A percentile compares a stretch with the other conserved stretches of the same genome.
Conservation (phyloP, 1,140 invertebrate species). For the Eriocheir sinensis region DNA sequence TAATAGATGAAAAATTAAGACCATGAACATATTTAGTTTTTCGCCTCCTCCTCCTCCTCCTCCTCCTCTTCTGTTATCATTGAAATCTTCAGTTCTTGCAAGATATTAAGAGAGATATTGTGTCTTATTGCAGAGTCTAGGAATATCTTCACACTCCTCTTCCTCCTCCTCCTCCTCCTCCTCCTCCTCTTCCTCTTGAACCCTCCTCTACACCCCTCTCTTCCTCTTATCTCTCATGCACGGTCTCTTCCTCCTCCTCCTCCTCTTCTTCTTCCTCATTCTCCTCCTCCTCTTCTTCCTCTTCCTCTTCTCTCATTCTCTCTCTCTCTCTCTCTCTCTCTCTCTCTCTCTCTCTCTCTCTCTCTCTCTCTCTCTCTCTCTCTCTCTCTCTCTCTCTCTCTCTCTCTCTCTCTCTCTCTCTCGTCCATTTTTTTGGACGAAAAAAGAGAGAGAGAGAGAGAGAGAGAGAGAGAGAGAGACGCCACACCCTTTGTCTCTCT, state of each 20-base stretch:
- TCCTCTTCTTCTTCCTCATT: not conserved
- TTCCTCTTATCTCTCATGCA: slow-evolving; percentile 5
- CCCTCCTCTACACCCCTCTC: not conserved
- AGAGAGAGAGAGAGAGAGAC: no score
- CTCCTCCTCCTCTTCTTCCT: not conserved
- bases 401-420: no score
- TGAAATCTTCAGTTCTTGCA: not conserved
- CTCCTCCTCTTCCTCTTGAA: not conserved
- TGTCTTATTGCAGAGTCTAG: not conserved
- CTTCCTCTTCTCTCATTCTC: not conserved
- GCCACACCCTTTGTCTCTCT: no score
- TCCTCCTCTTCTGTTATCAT: no score
- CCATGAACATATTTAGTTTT: no score
- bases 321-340: not conserved
- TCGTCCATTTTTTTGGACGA: no score
- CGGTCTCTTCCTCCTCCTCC: not conserved
- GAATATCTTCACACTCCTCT: not conserved
- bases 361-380: not conserved
- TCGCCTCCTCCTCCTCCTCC: no score
- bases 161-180: not conserved
- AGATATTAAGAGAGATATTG: not conserved
- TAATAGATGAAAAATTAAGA: no score
- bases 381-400: not conserved
- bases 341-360: not conserved
- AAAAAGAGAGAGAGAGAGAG: no score